Conservation (phyloP, 1,140 invertebrate species). For the Hylaeus anthracinus region DNA sequence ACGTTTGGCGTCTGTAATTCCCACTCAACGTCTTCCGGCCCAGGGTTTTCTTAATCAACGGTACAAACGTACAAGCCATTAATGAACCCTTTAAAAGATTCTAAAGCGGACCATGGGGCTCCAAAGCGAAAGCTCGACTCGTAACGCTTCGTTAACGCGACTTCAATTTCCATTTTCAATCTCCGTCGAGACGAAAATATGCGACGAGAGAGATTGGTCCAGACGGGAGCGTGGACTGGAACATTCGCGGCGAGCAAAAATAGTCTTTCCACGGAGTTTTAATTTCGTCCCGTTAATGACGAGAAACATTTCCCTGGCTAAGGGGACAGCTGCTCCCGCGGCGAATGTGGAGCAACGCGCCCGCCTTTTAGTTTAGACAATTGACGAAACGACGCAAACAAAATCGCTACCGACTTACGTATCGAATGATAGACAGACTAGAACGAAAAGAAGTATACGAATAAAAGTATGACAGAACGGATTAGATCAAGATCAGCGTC, state of each 20-base stretch:
- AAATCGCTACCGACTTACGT: too few species aligned
- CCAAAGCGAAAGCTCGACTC: too few species aligned
- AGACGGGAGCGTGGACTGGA: not conserved
- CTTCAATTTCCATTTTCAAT: not conserved
- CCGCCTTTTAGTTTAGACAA: constrained; percentile 67
- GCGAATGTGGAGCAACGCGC: constrained; percentile 48
- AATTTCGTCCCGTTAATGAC: constrained; percentile 50
- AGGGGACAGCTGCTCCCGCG: constrained; percentile 22
- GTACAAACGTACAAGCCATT: not conserved
- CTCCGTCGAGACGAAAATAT: constrained; percentile 24
- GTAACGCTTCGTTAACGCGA: not conserved
- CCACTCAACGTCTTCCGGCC: too few species aligned
- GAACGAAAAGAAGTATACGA: too few species aligned
- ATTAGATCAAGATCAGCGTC: too few species aligned
- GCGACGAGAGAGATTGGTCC: not conserved
- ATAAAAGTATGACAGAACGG: too few species aligned
- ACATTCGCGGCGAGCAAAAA: constrained; percentile 26
- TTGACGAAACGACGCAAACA: constrained; percentile 54
- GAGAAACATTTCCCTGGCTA: not conserved
- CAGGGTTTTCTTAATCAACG: not conserved
- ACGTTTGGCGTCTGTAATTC: too few species aligned
- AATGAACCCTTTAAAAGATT: not conserved
- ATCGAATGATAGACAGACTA: too few species aligned
- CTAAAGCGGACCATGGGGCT: not conserved
- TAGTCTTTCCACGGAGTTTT: constrained; percentile 34